Percentiles rank a stretch among this genome's conserved stretches.
These are phyloP conservation scores for Lasioglossum leucozonium DNA, from an alignment of 2,888 invertebrate genomes.

Conservation along the genomic window DNA sequence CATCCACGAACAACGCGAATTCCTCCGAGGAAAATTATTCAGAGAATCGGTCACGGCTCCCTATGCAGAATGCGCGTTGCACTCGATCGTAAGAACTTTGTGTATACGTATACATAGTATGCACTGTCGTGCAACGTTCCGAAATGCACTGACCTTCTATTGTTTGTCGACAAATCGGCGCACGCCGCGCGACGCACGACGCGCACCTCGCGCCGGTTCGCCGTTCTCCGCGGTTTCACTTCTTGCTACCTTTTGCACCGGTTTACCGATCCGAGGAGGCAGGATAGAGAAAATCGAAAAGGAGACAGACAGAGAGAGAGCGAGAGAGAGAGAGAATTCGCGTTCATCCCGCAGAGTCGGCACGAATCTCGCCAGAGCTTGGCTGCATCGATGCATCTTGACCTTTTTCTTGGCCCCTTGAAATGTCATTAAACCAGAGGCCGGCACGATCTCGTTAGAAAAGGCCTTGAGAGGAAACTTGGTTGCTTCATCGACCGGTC, in stretches of 20 bases:
- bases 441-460: constrained; percentile 58
- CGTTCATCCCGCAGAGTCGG: constrained; percentile 53
- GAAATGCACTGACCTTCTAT: constrained; percentile 77
- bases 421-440: constrained; percentile 72
- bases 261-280: constrained; percentile 57
- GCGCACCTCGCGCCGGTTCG: background rate
- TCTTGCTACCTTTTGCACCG: constrained; percentile 57
- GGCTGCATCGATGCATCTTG: constrained; percentile 62
- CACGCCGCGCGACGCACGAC: constrained; percentile 7
- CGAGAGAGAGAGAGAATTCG: constrained; percentile 28
- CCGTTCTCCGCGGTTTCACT: constrained; percentile 58
- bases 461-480: constrained; percentile 57
- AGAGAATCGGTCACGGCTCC: background rate
- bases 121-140: constrained; percentile 49
- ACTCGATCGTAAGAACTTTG: constrained; percentile 55
- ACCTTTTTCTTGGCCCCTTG: constrained; percentile 70
- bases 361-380: constrained; percentile 47
- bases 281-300: background rate
- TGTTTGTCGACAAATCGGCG: constrained; percentile 73
- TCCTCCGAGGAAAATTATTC: constrained; percentile 37
- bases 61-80: constrained; percentile 38
- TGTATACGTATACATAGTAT: constrained; percentile 1
- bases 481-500: constrained; percentile 34
- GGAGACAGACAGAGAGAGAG: background rate
- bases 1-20: constrained; percentile 23